These are phyloP conservation scores for Nothocercus julius DNA, from an alignment of 2,113 vertebrate genomes.

Conservation along the genomic window DNA sequence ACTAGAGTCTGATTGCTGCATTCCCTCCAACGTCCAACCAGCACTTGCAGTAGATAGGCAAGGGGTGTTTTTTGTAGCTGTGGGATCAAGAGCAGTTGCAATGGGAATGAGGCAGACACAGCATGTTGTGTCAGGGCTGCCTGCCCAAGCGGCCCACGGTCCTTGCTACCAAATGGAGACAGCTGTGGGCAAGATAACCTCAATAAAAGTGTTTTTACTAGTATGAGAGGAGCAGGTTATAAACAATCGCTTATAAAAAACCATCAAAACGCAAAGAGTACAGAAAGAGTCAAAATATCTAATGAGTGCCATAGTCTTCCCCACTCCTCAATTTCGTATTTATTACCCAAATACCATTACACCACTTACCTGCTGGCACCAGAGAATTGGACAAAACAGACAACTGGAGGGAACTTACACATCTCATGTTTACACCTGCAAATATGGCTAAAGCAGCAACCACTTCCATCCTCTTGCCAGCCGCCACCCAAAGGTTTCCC, in stretches of 20 bases:
- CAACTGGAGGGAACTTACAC: not conserved
- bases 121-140: not conserved
- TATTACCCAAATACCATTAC: not conserved
- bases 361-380: not conserved
- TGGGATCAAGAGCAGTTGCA: fast-evolving
- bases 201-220: too few relatives aligned
- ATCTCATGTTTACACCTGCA: not conserved
- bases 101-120: not conserved
- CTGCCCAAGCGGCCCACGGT: not conserved
- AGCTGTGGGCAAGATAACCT: not conserved
- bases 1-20: not conserved
- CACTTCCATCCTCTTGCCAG: not conserved
- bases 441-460: not conserved
- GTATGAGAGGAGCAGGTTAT: not conserved
- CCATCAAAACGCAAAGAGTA: not conserved
- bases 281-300: not conserved
- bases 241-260: not conserved
- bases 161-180: not conserved
- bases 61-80: not conserved
- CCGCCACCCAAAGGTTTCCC: not conserved
- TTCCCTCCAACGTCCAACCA: not conserved
- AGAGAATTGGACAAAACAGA: not conserved
- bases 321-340: not conserved
- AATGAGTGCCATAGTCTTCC: not conserved
- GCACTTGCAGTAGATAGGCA: not conserved